A percentile compares a stretch with the other conserved stretches of the same genome.
phyloP scores from a whole-genome alignment of 1,140 invertebrate genomes.

The Heterodera schachtii region DNA sequence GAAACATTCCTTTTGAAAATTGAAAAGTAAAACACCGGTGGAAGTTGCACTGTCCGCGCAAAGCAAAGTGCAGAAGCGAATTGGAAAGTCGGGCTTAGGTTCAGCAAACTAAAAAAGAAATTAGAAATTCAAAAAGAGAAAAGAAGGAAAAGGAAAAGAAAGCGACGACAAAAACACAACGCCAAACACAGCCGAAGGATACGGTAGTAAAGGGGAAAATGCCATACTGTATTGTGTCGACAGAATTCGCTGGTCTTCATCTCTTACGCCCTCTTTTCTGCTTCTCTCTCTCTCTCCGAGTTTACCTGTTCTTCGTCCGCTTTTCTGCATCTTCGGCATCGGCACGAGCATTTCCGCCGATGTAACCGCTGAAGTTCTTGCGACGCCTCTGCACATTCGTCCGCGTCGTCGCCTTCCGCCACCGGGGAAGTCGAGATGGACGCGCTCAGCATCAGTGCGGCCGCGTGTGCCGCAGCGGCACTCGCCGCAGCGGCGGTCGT shows the following conservation, averaged over 20 bases:
- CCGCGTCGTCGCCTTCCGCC: no score
- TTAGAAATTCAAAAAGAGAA: not conserved
- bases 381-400: not conserved
- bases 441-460: not conserved
- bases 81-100: conserved; percentile 30
- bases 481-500: no score
- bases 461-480: no score
- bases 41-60: conserved; percentile 44
- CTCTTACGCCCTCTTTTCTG: not conserved
- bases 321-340: not conserved
- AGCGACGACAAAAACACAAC: not conserved
- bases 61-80: conserved; percentile 42
- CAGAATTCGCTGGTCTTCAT: no score
- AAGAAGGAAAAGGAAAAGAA: not conserved
- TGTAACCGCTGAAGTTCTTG: not conserved
- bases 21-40: not conserved
- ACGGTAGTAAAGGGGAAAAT: no score
- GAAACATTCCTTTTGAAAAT: not conserved
- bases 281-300: not conserved
- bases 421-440: not conserved
- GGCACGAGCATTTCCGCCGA: not conserved
- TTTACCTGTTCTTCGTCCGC: not conserved
- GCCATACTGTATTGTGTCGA: no score
- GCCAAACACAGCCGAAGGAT: no score
- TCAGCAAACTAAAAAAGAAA: conserved; percentile 39